Conservation (phyloP, 2,888 invertebrate species). For the Chrysina gloriosa region DNA sequence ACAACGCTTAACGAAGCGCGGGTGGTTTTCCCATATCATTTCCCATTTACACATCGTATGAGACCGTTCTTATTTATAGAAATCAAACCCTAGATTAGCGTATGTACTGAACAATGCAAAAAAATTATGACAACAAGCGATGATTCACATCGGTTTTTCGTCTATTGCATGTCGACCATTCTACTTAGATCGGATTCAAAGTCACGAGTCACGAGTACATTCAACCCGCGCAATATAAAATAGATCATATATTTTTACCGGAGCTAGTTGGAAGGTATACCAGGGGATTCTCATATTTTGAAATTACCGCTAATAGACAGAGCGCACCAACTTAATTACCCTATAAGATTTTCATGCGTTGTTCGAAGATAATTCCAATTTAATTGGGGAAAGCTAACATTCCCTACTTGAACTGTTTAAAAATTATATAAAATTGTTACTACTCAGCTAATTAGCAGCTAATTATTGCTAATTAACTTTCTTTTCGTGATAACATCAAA, state of each 20-base stretch:
- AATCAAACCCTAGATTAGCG: not conserved
- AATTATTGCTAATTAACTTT: not conserved
- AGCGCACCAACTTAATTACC: not conserved
- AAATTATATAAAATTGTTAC: constrained; percentile 6
- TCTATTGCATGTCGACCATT: not conserved
- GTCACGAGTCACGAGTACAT: not conserved
- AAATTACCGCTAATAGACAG: not conserved
- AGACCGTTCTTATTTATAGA: constrained; percentile 1
- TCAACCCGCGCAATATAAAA: constrained; percentile 3
- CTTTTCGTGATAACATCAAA: not conserved
- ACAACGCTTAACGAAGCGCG: no score
- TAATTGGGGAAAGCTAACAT: not conserved
- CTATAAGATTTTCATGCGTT: not conserved
- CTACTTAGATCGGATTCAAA: not conserved
- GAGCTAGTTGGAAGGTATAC: not conserved
- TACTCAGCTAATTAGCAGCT: not conserved
- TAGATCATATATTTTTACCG: not conserved
- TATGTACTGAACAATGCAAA: not conserved
- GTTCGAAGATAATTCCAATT: not conserved
- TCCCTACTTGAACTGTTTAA: not conserved
- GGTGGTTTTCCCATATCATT: not conserved
- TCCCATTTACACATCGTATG: not conserved
- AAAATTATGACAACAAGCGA: not conserved
- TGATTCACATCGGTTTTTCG: not conserved
- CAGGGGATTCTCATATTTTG: not conserved